These are phyloP conservation scores for Takifugu rubripes DNA, from an alignment of 2,797 vertebrate genomes.

Conservation along the genomic window DNA sequence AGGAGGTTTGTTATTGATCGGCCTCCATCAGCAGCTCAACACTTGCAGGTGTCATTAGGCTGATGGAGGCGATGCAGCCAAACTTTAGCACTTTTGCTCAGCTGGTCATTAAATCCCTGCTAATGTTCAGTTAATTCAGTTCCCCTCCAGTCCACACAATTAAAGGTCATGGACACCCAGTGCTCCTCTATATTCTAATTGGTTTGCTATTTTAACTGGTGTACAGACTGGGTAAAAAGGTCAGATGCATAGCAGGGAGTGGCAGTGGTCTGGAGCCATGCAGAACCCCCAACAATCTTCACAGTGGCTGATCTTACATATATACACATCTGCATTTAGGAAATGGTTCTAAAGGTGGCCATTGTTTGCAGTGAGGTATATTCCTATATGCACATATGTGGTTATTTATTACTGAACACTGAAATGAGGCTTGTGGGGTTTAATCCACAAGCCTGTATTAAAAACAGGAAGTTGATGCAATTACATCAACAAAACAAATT, in stretches of 20 bases:
- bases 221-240: constrained; percentile 54
- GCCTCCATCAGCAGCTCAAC: constrained; percentile 18
- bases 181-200: constrained; percentile 59
- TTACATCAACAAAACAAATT: no score
- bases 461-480: no score
- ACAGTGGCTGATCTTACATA: neutral
- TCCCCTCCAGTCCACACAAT: constrained; percentile 34
- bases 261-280: constrained; percentile 3
- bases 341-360: no score
- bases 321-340: no score
- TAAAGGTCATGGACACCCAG: constrained; percentile 60
- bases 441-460: no score
- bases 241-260: constrained; percentile 45
- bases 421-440: no score
- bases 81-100: constrained; percentile 27
- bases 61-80: constrained; percentile 23
- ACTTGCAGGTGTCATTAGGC: constrained; percentile 25
- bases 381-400: no score
- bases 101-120: constrained; percentile 40
- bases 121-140: constrained; percentile 33
- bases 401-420: no score
- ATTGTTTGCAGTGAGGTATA: no score
- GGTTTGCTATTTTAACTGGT: constrained; percentile 49
- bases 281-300: neutral
- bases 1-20: neutral